Evolutionary conservation across 2,888 invertebrate species (phyloP), one percentile per base, ranked within the genome.

Genomic region (Willowsia nigromaculata): DNA sequence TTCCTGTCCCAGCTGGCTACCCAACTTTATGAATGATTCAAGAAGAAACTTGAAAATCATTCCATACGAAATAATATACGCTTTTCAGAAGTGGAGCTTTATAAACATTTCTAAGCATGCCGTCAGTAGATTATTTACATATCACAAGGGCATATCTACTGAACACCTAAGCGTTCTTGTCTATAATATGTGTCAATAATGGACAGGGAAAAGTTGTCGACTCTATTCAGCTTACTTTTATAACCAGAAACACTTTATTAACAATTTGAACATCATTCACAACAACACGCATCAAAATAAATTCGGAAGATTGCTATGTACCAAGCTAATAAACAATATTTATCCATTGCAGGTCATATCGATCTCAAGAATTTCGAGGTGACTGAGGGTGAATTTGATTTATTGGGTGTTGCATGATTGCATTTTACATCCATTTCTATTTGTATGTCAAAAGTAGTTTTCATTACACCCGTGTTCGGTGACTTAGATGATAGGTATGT

Each of bases 401-500:
- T 81, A 59, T 81, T 56, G 59, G 37, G 59, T 33, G 81, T 81
- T 81, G 81, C 62, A 40, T 81, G 81, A 56, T 40, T 43, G 81
- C 40, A 65, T 56, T n/a, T n/a, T 6, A 40, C 37, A 27, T 5
- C 30, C 0, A 56, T 80, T 80, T 80, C 33, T 40, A 33, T 56
- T 80, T 71, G 40, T 37, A 71, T 15, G 30, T 30, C 25, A 11
- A 25, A n/a, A 71, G 18, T 40, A 40, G 15, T n/a, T 22, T 43
- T 47, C 25, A 76, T 47, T 15, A 18, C 50, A 53, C 6, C 15
- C 15, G 27, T 56, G 22, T 50, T 47, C 47, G 4, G 18, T 7
- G 7, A 25, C 6, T 22, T 3, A n/a, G n/a, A 11, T 50, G n/a
- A n/a, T 22, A 53, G 37, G 37, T 37, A 43, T 1, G 43, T 13